phyloP scores from a whole-genome alignment of 2,888 invertebrate genomes.

The Erannis defoliaria region DNA sequence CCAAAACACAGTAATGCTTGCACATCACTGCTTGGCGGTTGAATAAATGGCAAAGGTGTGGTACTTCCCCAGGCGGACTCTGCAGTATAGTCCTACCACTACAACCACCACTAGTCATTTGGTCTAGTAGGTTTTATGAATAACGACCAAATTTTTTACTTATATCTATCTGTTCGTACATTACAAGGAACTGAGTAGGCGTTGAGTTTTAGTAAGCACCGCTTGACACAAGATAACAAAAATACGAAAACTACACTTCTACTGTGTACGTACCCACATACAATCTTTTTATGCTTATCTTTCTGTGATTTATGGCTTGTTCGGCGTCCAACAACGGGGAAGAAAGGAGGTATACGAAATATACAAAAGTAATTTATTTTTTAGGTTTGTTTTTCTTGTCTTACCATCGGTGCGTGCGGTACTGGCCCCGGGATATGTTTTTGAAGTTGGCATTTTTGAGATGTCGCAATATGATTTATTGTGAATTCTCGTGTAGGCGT shows the following conservation, averaged over 20 bases:
- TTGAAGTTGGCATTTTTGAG: constrained; percentile 86
- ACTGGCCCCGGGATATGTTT: constrained; percentile 82
- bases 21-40: too few relatives aligned
- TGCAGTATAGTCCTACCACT: too few relatives aligned
- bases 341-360: constrained; percentile 86
- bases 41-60: too few relatives aligned
- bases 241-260: constrained; percentile 85
- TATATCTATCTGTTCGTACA: constrained; percentile 35
- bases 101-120: too few relatives aligned
- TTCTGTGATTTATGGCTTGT: constrained; percentile 85
- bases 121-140: constrained; percentile 5
- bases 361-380: constrained; percentile 87
- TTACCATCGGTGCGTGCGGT: constrained; percentile 81
- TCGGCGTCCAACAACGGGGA: constrained; percentile 85
- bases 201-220: constrained; percentile 70
- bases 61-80: too few relatives aligned
- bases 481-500: constrained; percentile 79
- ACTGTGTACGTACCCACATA: constrained; percentile 84
- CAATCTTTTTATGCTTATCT: constrained; percentile 87
- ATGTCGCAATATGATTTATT: constrained; percentile 85
- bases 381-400: constrained; percentile 85
- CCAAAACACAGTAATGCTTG: too few relatives aligned
- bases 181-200: constrained; percentile 77
- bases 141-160: constrained; percentile 43
- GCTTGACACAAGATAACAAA: constrained; percentile 79